Evolutionary conservation across 1,140 invertebrate genomes (phyloP).

Genomic region (Lepidostoma basale): DNA sequence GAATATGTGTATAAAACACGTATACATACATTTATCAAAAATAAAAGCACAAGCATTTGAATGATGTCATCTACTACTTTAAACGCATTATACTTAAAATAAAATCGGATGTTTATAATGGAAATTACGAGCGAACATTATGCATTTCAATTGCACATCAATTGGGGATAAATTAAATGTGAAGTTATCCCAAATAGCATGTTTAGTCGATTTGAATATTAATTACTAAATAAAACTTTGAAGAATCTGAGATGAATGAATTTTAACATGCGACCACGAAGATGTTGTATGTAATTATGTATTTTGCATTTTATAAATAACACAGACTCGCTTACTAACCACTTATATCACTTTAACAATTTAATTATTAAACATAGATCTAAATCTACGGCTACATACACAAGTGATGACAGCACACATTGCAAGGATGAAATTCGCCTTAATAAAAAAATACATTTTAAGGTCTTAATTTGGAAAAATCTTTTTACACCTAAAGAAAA

Average conservation of each 20-base stretch:
- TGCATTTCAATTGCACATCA: too few relatives aligned
- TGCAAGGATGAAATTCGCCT: background rate
- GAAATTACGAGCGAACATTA: too few relatives aligned
- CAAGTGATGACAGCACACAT: constrained; percentile 19
- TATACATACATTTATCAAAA: too few relatives aligned
- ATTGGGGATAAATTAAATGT: too few relatives aligned
- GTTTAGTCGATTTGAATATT: too few relatives aligned
- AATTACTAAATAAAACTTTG: too few relatives aligned
- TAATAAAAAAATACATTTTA: constrained; percentile 7
- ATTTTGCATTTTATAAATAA: constrained; percentile 34
- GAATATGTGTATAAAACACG: constrained; percentile 3
- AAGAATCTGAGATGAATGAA: too few relatives aligned
- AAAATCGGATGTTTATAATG: constrained; percentile 6
- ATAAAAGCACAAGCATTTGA: constrained; percentile 19
- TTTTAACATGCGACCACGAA: too few relatives aligned
- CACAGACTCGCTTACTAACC: constrained; percentile 37
- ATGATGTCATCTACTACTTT: background rate
- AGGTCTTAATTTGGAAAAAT: constrained; percentile 12
- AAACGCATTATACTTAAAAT: background rate
- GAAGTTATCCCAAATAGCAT: too few relatives aligned
- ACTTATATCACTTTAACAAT: constrained; percentile 36
- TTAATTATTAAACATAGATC: constrained; percentile 31
- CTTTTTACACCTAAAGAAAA: constrained; percentile 17
- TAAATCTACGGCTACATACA: constrained; percentile 8
- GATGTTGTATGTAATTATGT: too few relatives aligned